Evolutionary conservation across 2,888 invertebrate species (phyloP).

Genomic region (Habrosyne pyritoides): DNA sequence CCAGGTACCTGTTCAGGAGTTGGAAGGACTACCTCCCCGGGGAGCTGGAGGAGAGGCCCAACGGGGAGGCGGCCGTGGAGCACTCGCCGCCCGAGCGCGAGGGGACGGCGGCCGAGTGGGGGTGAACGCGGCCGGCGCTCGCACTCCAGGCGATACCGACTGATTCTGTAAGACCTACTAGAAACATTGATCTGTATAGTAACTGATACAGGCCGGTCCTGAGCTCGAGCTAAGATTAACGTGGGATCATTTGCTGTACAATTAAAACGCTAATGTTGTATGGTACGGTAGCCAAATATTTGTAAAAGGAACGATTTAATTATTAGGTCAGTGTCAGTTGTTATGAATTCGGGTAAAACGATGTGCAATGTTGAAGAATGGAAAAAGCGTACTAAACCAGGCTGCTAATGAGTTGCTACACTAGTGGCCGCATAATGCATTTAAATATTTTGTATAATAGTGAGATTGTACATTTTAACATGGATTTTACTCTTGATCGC

Average conservation of each 20-base stretch:
- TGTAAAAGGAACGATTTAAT: neutral
- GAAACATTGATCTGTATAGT: too few species aligned
- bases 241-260: too few species aligned
- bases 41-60: conserved; percentile 78
- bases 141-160: neutral
- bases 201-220: too few species aligned
- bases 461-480: conserved; percentile 43
- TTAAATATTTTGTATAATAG: conserved; percentile 55
- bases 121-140: conserved; percentile 37
- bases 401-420: conserved; percentile 13
- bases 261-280: too few species aligned
- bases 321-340: neutral
- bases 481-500: conserved; percentile 39
- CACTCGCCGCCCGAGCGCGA: conserved; percentile 28
- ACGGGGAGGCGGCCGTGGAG: conserved; percentile 20
- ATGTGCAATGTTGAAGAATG: neutral
- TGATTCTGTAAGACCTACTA: neutral
- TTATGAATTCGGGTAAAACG: neutral
- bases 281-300: neutral
- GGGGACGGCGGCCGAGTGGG: conserved; percentile 52
- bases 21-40: conserved; percentile 97
- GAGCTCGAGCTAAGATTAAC: too few species aligned
- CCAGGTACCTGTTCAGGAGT: conserved; percentile 94
- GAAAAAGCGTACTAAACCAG: conserved; percentile 8
- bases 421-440: conserved; percentile 61